These are phyloP conservation scores for Gracilinanus agilis DNA, from an alignment of 2,113 vertebrate genomes.

Conservation along the genomic window DNA sequence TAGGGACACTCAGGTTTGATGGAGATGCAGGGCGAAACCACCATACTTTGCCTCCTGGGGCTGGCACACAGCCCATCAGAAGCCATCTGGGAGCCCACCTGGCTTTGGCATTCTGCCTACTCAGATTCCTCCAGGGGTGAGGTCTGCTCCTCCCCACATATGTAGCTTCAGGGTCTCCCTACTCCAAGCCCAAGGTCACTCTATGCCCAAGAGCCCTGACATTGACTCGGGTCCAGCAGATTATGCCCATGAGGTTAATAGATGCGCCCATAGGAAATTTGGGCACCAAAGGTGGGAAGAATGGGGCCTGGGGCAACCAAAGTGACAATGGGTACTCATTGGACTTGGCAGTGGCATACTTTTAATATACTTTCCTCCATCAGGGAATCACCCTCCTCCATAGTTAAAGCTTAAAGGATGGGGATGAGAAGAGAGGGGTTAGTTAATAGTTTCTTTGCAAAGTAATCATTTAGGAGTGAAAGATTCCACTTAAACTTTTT, in stretches of 20 bases:
- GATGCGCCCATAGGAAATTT: neutral
- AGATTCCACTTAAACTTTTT: neutral
- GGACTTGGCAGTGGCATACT: neutral
- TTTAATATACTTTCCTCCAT: neutral
- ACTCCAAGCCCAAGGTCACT: neutral
- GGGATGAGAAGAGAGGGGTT: neutral
- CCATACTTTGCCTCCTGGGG: slow-evolving; percentile 12
- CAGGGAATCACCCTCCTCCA: neutral
- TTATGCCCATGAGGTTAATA: neutral
- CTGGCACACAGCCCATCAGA: slow-evolving; percentile 10
- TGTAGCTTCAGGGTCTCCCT: neutral
- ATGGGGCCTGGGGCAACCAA: neutral
- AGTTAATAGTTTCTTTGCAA: neutral
- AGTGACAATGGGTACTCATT: neutral
- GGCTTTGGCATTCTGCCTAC: neutral
- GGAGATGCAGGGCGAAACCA: neutral
- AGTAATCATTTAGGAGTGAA: neutral
- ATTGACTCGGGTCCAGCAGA: neutral
- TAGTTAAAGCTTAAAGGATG: neutral
- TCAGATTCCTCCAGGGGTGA: neutral
- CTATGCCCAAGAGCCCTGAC: neutral
- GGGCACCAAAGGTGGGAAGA: too few relatives aligned
- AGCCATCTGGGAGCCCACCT: slow-evolving; percentile 10
- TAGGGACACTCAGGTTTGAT: neutral
- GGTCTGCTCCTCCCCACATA: neutral